Evolutionary conservation across 2,113 vertebrate genomes (phyloP).

Genomic region (Apteryx mantelli): DNA sequence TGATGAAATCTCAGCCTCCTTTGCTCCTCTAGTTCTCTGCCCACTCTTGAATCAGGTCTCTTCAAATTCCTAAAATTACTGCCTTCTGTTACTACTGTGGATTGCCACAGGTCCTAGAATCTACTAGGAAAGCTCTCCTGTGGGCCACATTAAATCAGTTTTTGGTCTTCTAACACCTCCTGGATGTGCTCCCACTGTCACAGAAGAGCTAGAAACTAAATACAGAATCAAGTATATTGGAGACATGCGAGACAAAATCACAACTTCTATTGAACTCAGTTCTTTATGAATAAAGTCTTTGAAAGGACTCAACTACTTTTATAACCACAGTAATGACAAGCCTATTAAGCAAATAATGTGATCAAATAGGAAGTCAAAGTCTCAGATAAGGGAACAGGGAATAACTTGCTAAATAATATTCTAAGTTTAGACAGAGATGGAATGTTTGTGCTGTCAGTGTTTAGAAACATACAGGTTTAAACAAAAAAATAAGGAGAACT

Average conservation of each 20-base stretch:
- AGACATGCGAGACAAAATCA: neutral
- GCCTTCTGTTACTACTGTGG: neutral
- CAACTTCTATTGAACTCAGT: neutral
- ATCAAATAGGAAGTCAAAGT: constrained; percentile 29
- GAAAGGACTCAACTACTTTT: constrained; percentile 30
- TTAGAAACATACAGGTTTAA: neutral
- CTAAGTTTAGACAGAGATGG: neutral
- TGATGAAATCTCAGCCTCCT: neutral
- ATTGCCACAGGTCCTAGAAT: neutral
- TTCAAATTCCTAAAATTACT: neutral
- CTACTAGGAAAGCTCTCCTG: neutral
- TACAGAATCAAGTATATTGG: neutral
- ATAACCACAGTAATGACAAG: neutral
- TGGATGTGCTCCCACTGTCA: neutral
- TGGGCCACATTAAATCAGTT: neutral
- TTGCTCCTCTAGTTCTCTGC: neutral
- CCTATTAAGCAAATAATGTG: neutral
- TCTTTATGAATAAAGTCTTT: neutral
- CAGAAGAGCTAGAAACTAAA: neutral
- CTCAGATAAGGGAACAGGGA: neutral
- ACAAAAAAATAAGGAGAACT: neutral
- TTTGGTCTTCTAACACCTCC: neutral
- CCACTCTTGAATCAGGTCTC: neutral
- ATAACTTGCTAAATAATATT: neutral
- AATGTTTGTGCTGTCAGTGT: neutral